These are phyloP conservation scores for Synanthedon andrenaeformis DNA, from an alignment of 2,888 invertebrate genomes.

Conservation along the genomic window DNA sequence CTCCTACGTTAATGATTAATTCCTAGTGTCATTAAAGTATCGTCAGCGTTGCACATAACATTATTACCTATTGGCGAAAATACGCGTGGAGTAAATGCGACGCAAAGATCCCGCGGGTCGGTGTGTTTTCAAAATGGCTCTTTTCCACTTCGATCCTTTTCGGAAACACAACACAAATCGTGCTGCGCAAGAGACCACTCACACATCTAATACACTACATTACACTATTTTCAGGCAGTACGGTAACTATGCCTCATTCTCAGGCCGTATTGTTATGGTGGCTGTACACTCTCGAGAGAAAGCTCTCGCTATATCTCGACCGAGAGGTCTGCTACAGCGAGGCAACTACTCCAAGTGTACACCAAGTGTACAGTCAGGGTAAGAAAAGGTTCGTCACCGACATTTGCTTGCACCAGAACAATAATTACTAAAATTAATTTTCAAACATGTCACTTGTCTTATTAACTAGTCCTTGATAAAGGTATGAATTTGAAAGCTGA, in stretches of 20 bases:
- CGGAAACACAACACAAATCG: slow-evolving; percentile 89
- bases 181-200: slow-evolving; percentile 42
- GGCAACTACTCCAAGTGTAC: neutral
- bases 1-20: slow-evolving; percentile 24
- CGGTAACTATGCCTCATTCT: slow-evolving; percentile 11
- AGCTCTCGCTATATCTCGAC: slow-evolving; percentile 5
- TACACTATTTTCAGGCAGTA: slow-evolving; percentile 19
- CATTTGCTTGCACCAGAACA: too few species aligned
- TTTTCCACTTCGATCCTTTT: slow-evolving; percentile 84
- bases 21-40: slow-evolving; percentile 43
- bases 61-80: slow-evolving; percentile 39
- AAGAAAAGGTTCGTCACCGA: too few species aligned
- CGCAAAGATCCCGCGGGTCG: slow-evolving; percentile 69
- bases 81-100: slow-evolving; percentile 45
- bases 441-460: too few species aligned
- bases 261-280: too few species aligned
- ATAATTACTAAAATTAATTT: too few species aligned
- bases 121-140: slow-evolving; percentile 91
- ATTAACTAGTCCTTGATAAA: too few species aligned
- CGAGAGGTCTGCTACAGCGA: too few species aligned
- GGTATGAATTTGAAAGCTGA: too few species aligned
- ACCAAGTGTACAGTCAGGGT: too few species aligned
- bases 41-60: slow-evolving; percentile 42
- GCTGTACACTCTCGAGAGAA: slow-evolving; percentile 18
- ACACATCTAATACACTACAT: slow-evolving; percentile 7